Conservation (phyloP, 2,888 invertebrate species). For the Ethmia dodecea region DNA sequence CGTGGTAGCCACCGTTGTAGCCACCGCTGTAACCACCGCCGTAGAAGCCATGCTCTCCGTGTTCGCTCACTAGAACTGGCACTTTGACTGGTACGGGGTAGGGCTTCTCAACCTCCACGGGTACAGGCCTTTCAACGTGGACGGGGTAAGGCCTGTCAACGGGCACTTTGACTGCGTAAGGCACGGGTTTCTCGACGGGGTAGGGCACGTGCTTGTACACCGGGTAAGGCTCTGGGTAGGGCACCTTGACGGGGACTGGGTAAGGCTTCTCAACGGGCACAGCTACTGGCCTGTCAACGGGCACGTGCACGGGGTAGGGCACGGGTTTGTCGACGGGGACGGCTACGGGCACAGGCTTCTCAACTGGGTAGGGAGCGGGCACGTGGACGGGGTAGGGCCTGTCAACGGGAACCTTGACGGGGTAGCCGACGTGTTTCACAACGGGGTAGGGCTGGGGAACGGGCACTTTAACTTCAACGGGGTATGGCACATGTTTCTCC, state of each 20-base stretch:
- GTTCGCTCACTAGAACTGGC: slow-evolving; percentile 49
- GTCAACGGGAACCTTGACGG: slow-evolving; percentile 83
- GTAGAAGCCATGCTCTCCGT: slow-evolving; percentile 24
- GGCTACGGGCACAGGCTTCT: slow-evolving; percentile 79
- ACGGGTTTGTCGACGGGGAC: slow-evolving; percentile 81
- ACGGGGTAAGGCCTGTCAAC: slow-evolving; percentile 82
- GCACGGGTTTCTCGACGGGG: slow-evolving; percentile 78
- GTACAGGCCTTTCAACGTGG: slow-evolving; percentile 65
- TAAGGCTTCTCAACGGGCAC: slow-evolving; percentile 73
- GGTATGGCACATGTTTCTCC: slow-evolving; percentile 84
- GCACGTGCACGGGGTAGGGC: slow-evolving; percentile 79
- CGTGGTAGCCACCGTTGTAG: slow-evolving; percentile 21
- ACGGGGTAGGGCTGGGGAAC: slow-evolving; percentile 87
- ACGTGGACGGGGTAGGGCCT: slow-evolving; percentile 84
- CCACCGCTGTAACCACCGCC: slow-evolving; percentile 21
- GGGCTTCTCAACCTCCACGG: slow-evolving; percentile 73
- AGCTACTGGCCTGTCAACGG: slow-evolving; percentile 79
- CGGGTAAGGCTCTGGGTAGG: slow-evolving; percentile 77
- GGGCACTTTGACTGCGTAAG: slow-evolving; percentile 81
- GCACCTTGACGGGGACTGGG: slow-evolving; percentile 76
- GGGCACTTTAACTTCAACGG: slow-evolving; percentile 85
- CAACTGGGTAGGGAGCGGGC: slow-evolving; percentile 77
- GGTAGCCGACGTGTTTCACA: slow-evolving; percentile 78
- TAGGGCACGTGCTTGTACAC: slow-evolving; percentile 82
- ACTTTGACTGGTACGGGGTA: slow-evolving; percentile 77